A percentile compares a stretch with the other conserved stretches of the same genome.
phyloP scores from a whole-genome alignment of 2,113 vertebrate genomes.

The Ceratotherium simum region DNA sequence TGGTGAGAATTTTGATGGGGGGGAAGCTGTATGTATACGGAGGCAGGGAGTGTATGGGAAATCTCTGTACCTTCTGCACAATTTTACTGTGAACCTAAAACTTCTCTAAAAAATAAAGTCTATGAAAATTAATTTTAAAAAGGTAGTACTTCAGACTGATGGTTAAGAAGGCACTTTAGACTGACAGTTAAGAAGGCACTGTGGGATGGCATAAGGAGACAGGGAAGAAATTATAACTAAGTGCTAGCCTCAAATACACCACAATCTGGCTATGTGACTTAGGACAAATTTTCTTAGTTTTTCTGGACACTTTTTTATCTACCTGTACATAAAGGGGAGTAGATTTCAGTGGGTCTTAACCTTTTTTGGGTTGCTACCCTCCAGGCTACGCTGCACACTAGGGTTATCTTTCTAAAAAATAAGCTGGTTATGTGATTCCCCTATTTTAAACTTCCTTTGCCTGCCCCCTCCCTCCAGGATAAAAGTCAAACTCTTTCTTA shows the following conservation, averaged over 20 bases:
- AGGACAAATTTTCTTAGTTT: neutral
- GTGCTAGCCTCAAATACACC: neutral
- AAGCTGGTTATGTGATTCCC: neutral
- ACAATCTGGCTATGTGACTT: neutral
- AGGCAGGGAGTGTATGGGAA: neutral
- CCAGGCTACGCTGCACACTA: neutral
- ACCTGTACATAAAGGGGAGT: neutral
- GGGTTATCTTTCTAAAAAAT: neutral
- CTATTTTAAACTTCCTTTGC: constrained; percentile 13
- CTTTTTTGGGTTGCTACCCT: neutral
- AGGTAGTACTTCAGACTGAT: neutral
- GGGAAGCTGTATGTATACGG: neutral
- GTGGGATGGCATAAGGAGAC: neutral
- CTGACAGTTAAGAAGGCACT: neutral
- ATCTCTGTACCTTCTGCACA: neutral
- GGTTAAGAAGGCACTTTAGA: neutral
- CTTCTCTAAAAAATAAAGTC: neutral
- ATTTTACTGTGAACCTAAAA: neutral
- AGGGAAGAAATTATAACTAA: neutral
- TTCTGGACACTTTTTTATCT: neutral
- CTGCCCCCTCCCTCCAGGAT: neutral
- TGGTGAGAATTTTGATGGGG: neutral
- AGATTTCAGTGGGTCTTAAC: neutral
- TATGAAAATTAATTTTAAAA: neutral
- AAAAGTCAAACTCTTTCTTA: constrained; percentile 41